Evolutionary conservation across 30 jellyfish, hydroid and myxozoan genomes (phyloP).

Genomic region (Rhopilema esculentum): DNA sequence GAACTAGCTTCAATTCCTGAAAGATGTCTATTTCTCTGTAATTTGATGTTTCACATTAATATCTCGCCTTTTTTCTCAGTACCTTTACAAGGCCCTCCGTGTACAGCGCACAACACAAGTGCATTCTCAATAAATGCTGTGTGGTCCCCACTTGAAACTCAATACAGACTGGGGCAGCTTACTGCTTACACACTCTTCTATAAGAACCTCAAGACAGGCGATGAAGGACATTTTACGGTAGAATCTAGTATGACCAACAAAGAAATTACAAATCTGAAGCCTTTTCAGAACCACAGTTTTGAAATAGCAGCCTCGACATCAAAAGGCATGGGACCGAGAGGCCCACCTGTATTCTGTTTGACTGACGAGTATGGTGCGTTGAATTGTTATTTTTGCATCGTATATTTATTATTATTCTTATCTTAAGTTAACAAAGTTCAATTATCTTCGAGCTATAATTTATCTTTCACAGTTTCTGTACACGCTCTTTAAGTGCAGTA

Average conservation of each 20-base stretch:
- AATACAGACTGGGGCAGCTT: constrained; percentile 43
- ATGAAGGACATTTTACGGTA: constrained; percentile 1
- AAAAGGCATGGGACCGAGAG: constrained; percentile 67
- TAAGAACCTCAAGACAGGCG: constrained; percentile 35
- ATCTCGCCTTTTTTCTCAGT: constrained; percentile 15
- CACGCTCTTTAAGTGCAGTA: too few species aligned
- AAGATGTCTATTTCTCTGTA: too few species aligned
- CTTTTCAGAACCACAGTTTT: constrained; percentile 51
- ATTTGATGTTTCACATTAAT: too few species aligned
- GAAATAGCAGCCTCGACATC: constrained; percentile 60
- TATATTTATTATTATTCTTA: not conserved
- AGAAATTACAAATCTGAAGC: constrained; percentile 30
- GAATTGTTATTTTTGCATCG: not conserved
- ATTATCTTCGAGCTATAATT: too few species aligned
- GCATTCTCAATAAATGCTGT: constrained; percentile 40
- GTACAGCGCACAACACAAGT: constrained; percentile 52
- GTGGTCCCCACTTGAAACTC: constrained; percentile 28
- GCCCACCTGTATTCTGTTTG: constrained; percentile 18
- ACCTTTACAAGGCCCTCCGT: constrained; percentile 48
- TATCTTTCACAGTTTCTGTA: too few species aligned
- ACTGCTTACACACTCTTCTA: constrained; percentile 22
- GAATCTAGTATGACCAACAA: constrained; percentile 1
- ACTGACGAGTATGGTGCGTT: constrained; percentile 59
- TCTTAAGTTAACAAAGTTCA: too few species aligned
- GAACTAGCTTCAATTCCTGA: too few species aligned